Evolutionary conservation across 2,113 vertebrate species (phyloP).

Genomic region (Riparia riparia): DNA sequence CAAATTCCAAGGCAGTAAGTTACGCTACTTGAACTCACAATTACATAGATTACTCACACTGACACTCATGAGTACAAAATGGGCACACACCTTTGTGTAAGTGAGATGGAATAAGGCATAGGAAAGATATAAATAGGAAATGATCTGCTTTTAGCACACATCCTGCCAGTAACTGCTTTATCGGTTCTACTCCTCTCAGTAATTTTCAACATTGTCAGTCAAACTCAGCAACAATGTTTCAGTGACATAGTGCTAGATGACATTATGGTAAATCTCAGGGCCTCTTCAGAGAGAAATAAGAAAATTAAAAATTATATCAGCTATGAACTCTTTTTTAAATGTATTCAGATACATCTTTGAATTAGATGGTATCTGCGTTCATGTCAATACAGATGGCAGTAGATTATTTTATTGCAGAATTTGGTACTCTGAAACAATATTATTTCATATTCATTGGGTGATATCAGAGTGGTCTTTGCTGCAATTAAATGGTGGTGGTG

Average conservation of each 20-base stretch:
- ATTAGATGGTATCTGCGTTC: background rate
- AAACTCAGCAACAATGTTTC: background rate
- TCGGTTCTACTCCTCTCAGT: background rate
- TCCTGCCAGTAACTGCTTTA: background rate
- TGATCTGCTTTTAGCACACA: slow-evolving; percentile 1
- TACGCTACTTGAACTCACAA: slow-evolving; percentile 1
- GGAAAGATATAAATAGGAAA: background rate
- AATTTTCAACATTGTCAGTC: slow-evolving; percentile 14
- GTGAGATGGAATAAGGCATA: background rate
- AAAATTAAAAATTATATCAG: background rate
- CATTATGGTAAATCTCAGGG: background rate
- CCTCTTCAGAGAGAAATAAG: no score
- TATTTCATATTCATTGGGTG: background rate
- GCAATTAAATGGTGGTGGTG: background rate
- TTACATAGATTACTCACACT: slow-evolving; percentile 20
- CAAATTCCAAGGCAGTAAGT: background rate
- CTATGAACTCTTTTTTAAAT: background rate
- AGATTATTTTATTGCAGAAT: background rate
- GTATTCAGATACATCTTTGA: background rate
- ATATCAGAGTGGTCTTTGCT: background rate
- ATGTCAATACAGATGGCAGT: background rate
- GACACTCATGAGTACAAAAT: slow-evolving; percentile 26
- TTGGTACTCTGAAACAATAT: background rate
- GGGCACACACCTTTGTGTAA: slow-evolving; percentile 10
- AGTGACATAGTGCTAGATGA: background rate